Evolutionary conservation across 2,888 invertebrate genomes (phyloP).

Genomic region (Atethmia centrago): DNA sequence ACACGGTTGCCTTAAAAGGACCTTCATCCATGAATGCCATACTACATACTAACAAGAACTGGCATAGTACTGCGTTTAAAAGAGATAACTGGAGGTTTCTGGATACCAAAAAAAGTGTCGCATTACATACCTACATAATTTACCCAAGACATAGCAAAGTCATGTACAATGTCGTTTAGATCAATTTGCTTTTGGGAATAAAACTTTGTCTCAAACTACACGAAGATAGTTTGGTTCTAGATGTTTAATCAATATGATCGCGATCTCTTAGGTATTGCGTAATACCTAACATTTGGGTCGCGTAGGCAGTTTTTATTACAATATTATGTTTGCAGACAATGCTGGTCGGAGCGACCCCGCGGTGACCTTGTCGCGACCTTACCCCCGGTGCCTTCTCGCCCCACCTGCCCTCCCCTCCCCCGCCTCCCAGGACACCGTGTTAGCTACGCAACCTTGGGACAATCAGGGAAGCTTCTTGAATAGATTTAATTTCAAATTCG

Average conservation of each 20-base stretch:
- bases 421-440: constrained; percentile 79
- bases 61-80: background rate
- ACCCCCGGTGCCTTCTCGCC: constrained; percentile 64
- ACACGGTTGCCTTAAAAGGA: too few relatives aligned
- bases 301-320: constrained; percentile 71
- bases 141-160: background rate
- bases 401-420: constrained; percentile 62
- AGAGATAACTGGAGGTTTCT: background rate
- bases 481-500: constrained; percentile 74
- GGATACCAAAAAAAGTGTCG: background rate
- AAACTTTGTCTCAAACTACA: constrained; percentile 10
- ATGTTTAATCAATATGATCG: constrained; percentile 61
- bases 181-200: constrained; percentile 8
- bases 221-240: constrained; percentile 27
- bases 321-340: constrained; percentile 77
- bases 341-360: constrained; percentile 75
- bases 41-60: background rate
- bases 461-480: constrained; percentile 77
- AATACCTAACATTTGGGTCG: constrained; percentile 66
- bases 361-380: constrained; percentile 84
- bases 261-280: constrained; percentile 63
- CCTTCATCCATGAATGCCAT: too few relatives aligned
- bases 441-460: constrained; percentile 80
- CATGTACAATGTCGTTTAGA: constrained; percentile 15
- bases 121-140: background rate